Percentiles rank a stretch among this genome's conserved stretches.
Evolutionary conservation across 2,797 vertebrate species (phyloP).

Genomic region (Poecilia picta): DNA sequence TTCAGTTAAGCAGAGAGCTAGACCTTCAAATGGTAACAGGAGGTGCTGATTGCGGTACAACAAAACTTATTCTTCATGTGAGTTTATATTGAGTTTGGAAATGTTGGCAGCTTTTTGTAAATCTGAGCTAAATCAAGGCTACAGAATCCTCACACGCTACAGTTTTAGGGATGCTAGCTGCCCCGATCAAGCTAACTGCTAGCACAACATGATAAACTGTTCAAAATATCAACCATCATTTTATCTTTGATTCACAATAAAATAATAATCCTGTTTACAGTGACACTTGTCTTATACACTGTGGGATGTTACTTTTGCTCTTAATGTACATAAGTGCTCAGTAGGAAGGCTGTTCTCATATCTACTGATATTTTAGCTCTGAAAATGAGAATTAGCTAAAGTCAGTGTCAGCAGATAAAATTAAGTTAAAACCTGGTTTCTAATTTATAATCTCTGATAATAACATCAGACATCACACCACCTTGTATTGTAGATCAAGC

Average conservation of each 20-base stretch:
- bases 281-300: neutral
- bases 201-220: neutral
- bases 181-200: neutral
- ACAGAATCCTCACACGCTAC: neutral
- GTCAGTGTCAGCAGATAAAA: neutral
- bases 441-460: neutral
- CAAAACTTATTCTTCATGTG: neutral
- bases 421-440: neutral
- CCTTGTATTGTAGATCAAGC: neutral
- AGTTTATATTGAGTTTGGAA: neutral
- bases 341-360: neutral
- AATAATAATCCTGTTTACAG: neutral
- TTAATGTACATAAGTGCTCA: neutral
- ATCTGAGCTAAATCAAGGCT: neutral
- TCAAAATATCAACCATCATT: neutral
- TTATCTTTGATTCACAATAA: neutral
- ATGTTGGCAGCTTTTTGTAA: neutral
- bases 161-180: neutral
- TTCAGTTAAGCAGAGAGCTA: neutral
- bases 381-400: neutral
- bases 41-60: neutral
- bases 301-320: neutral
- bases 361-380: neutral
- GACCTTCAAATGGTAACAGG: neutral
- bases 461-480: neutral